Base-by-base conservation (phyloP, 2,113 vertebrate species). In the Origma solitaria region DNA sequence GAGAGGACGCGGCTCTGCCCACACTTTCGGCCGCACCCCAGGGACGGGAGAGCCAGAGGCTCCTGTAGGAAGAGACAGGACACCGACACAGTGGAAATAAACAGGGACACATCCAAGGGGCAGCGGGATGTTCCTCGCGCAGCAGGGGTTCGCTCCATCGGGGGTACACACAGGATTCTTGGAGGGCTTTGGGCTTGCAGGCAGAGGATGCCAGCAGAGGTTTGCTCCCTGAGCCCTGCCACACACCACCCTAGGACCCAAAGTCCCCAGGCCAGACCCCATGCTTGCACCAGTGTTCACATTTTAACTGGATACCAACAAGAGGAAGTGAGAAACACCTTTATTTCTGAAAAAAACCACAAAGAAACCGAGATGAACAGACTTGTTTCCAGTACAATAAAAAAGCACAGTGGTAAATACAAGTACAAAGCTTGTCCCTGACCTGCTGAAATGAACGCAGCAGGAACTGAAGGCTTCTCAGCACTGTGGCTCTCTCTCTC, bases 221-320 rank as follows among this genome's bases (percentile, higher is more conserved):
- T 73, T 61, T 70, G 51, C 16, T 70, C 37, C 19, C 31, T 0
- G 0, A 78, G 28, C 19, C 31, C 28, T 31, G 57, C n/a, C 45
- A 17, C 3, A 0, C 18, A 4, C 10, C 3, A 4, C 16, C 19
- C 60, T 1, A 15, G 33, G 9, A 69, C 28, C 9, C 6, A 0
- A 15, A 3, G 0, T 20, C 11, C 49, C 18, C 76, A 51, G 3
- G 45, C 50, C 25, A 33, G 40, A 76, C 14, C 10, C 6, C 9
- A 5, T 0, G 0, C 9, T 51, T 31, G 35, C 57, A 51, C 15
- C 11, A 5, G 5, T 22, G 30, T 42, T 86, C 4, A 1, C 0
- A 0, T 68, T 90, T 89, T 69, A 79, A 92, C 22, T 37, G 13
- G 33, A 78, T 2, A 6, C 24, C 33, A 56, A 51, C 28, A 11